phyloP scores from a whole-genome alignment of 2,888 invertebrate genomes.

The Frankliniella fusca region DNA sequence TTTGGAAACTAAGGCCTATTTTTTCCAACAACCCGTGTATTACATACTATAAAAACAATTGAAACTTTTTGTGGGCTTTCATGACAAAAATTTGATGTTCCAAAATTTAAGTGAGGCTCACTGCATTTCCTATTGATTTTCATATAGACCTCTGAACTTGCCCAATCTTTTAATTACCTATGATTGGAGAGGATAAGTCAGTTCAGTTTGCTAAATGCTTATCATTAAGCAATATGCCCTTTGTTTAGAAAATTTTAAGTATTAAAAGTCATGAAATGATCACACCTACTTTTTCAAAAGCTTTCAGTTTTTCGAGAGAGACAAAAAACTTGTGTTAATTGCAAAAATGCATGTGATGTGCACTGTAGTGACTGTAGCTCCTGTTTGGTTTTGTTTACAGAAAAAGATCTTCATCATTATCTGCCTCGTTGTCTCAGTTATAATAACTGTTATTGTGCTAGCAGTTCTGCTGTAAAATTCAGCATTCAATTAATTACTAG shows the following conservation, averaged over 20 bases:
- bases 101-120: no score
- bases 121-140: no score
- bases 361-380: constrained; percentile 33
- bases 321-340: constrained; percentile 34
- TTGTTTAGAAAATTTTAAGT: not conserved
- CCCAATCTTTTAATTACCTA: no score
- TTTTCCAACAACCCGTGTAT: no score
- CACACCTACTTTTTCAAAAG: not conserved
- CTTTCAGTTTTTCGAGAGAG: not conserved
- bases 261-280: not conserved
- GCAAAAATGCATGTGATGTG: constrained; percentile 16
- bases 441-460: constrained; percentile 56
- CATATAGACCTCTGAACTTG: no score
- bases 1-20: no score
- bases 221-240: not conserved
- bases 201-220: not conserved
- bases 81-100: no score
- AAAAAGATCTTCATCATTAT: constrained; percentile 85
- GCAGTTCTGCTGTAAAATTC: constrained; percentile 10
- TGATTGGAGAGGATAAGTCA: not conserved
- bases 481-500: constrained; percentile 23
- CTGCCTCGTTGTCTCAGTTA: constrained; percentile 73
- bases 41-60: no score
- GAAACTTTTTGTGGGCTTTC: no score
- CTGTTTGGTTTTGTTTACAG: constrained; percentile 57